A percentile compares a stretch with the other conserved stretches of the same genome.
Conservation (phyloP, 2,888 invertebrate genomes). For the Laothoe populi region DNA sequence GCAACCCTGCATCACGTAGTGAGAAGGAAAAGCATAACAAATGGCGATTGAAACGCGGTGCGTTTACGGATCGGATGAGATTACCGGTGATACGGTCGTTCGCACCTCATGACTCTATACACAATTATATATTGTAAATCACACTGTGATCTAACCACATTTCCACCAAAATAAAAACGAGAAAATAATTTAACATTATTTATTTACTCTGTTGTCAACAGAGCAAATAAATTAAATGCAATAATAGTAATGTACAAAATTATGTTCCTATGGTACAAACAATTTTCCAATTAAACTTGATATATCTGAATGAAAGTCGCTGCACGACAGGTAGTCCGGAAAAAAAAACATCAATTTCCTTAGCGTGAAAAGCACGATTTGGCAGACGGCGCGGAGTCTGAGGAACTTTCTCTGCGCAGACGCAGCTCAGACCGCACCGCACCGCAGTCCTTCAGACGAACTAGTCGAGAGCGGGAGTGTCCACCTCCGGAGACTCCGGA, state of each 20-base stretch:
- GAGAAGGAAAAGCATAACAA: conserved; percentile 71
- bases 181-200: background rate
- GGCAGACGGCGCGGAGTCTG: conserved; percentile 83
- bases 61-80: conserved; percentile 49
- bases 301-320: conserved; percentile 42
- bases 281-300: conserved; percentile 19
- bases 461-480: conserved; percentile 66
- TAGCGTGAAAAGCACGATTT: conserved; percentile 78
- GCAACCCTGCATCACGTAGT: conserved; percentile 48
- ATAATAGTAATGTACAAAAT: background rate
- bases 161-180: background rate
- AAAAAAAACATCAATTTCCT: conserved; percentile 73
- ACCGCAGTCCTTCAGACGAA: conserved; percentile 66
- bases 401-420: conserved; percentile 80
- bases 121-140: conserved; percentile 52
- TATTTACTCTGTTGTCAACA: too few species aligned
- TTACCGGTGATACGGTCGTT: conserved; percentile 49
- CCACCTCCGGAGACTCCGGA: conserved; percentile 50
- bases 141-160: conserved; percentile 39
- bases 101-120: conserved; percentile 43
- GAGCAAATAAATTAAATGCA: background rate
- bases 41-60: conserved; percentile 57
- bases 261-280: too few species aligned
- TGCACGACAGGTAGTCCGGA: conserved; percentile 66
- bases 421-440: conserved; percentile 55